Evolutionary conservation across 2,113 vertebrate genomes (phyloP).

Genomic region (Sebastes fasciatus): DNA sequence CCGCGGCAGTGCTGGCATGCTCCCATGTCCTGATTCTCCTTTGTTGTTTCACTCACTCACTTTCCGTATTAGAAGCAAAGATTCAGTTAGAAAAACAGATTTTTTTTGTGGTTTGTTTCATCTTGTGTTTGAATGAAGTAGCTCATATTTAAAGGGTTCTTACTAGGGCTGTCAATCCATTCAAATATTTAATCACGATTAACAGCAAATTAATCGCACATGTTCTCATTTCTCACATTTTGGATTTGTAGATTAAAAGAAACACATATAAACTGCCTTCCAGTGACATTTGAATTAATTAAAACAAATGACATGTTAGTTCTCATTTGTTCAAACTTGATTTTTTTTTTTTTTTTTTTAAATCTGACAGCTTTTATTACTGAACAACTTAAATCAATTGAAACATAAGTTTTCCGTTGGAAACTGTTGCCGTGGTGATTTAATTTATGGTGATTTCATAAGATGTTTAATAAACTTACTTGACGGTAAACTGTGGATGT

Average conservation of each 20-base stretch:
- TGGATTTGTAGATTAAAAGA: no score
- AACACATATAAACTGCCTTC: no score
- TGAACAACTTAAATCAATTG: neutral
- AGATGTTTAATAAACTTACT: neutral
- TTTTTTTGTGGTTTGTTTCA: neutral
- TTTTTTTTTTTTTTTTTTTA: no score
- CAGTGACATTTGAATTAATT: neutral
- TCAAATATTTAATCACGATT: no score
- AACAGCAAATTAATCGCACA: no score
- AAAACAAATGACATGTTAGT: neutral
- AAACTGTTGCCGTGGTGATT: neutral
- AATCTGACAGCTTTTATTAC: neutral
- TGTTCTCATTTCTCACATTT: no score
- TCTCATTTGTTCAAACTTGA: no score
- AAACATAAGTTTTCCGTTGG: neutral
- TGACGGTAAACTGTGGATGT: neutral
- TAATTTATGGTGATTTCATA: no score
- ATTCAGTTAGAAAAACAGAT: neutral
- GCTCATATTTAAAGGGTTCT: neutral
- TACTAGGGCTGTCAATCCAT: neutral
- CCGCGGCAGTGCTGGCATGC: slow-evolving; percentile 8
- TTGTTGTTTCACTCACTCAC: neutral
- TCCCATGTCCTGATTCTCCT: neutral
- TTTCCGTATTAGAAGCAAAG: neutral
- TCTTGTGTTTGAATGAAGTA: neutral